Percentiles rank a stretch among this genome's conserved stretches.
phyloP scores from a whole-genome alignment of 2,113 vertebrate genomes.

The Puntigrus tetrazona region DNA sequence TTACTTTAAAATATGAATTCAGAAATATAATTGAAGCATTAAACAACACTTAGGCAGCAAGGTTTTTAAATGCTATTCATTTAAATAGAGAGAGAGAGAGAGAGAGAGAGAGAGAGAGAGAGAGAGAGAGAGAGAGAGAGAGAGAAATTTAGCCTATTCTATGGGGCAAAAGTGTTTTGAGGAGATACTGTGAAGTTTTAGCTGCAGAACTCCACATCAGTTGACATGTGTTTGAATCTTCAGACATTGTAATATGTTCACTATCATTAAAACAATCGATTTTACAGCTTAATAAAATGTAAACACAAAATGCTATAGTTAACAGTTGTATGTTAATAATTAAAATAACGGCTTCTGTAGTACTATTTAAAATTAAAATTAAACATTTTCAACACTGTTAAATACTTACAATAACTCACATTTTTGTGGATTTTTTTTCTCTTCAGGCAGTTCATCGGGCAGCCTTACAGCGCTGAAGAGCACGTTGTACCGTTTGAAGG shows the following conservation, averaged over 20 bases:
- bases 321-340: not conserved
- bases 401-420: not conserved
- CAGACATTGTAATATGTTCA: not conserved
- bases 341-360: not conserved
- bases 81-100: too few species aligned
- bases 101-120: too few species aligned
- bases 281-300: not conserved
- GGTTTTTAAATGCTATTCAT: not conserved
- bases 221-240: not conserved
- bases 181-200: not conserved
- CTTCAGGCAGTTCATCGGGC: slow-evolving; percentile 10
- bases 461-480: slow-evolving; percentile 17
- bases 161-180: not conserved
- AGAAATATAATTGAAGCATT: not conserved
- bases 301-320: not conserved
- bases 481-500: slow-evolving; percentile 14
- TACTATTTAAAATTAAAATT: not conserved
- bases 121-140: too few species aligned
- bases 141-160: too few species aligned
- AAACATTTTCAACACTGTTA: not conserved
- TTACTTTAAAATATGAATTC: not conserved
- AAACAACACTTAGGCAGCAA: not conserved
- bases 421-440: not conserved
- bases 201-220: not conserved
- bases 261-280: not conserved